Base-by-base conservation (phyloP, 1,140 invertebrate genomes). In the Argopecten irradians region DNA sequence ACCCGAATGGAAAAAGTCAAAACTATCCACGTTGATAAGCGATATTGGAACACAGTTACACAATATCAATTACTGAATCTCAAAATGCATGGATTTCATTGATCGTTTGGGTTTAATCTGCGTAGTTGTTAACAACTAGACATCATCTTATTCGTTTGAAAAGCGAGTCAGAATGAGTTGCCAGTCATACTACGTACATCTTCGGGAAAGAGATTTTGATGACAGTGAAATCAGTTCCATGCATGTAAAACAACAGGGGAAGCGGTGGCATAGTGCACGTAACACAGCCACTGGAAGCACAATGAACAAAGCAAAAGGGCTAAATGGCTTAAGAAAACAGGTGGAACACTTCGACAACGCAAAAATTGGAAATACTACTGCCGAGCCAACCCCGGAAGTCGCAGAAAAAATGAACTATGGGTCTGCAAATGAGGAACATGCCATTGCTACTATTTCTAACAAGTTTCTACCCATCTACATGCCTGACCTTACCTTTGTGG, bases 341-440 rank as follows among this genome's bases (percentile, higher is more conserved):
- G n/a, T n/a, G 22, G 82, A 87, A 41, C 87, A 87, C 22, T 87
- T 34, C 32, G 87, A 87, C 43, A 43, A 14, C 34, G 39, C 46
- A n/a, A 84, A 13, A 14, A 46, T 84, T 34, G 71, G 32, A n/a
- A n/a, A n/a, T n/a, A n/a, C n/a, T n/a, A n/a, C n/a, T n/a, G n/a
- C n/a, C n/a, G n/a, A n/a, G n/a, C n/a, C n/a, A n/a, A n/a, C n/a
- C n/a, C n/a, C n/a, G n/a, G n/a, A n/a, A n/a, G n/a, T n/a, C n/a
- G n/a, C n/a, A n/a, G n/a, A 83, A 36, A n/a, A 28, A 13, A 87
- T 89, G 89, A 35, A 84, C 35, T 43, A 87, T 46, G 89, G 89
- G 16, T 32, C 89, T 33, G 89, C 84, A 19, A 46, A 87, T 28
- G 86, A 89, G 39, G 41, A 84, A 36, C 82, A 87, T 46, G 89